Evolutionary conservation across 2,113 vertebrate genomes (phyloP).

Genomic region (Ptychochromis oligacanthus): DNA sequence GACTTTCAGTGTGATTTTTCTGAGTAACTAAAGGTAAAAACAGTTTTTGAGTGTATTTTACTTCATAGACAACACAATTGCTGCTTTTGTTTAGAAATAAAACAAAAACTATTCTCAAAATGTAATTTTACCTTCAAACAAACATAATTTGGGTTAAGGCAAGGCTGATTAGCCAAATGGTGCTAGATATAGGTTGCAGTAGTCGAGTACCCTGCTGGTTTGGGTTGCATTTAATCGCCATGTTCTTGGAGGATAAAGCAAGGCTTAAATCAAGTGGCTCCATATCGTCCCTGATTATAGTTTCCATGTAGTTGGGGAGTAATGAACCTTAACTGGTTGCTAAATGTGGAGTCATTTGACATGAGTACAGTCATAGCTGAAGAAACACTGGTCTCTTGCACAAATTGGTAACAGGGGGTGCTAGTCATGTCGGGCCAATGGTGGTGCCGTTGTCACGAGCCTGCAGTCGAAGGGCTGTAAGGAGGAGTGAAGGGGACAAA

Average conservation of each 20-base stretch:
- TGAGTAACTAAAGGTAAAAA: constrained; percentile 43
- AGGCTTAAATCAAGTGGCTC: constrained; percentile 52
- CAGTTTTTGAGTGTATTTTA: constrained; percentile 37
- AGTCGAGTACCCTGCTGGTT: constrained; percentile 10
- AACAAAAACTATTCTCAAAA: constrained; percentile 41
- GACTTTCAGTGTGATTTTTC: constrained; percentile 18
- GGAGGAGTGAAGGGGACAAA: neutral
- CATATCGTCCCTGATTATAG: constrained; percentile 65
- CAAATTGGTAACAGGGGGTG: constrained; percentile 47
- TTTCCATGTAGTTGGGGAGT: constrained; percentile 59
- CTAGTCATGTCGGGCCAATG: constrained; percentile 40
- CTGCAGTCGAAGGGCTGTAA: neutral
- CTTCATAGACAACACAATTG: constrained; percentile 48
- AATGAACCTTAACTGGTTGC: constrained; percentile 54
- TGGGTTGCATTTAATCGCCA: constrained; percentile 41
- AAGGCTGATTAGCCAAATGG: constrained; percentile 30
- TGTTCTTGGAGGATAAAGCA: constrained; percentile 48
- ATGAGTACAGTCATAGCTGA: constrained; percentile 40
- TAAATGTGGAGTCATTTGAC: constrained; percentile 59
- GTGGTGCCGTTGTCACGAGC: constrained; percentile 12
- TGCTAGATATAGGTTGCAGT: constrained; percentile 35
- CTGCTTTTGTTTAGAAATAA: constrained; percentile 54
- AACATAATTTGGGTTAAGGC: constrained; percentile 26
- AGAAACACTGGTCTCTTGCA: constrained; percentile 49
- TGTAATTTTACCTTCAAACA: constrained; percentile 6